Evolutionary conservation across 2,888 invertebrate genomes (phyloP).

Genomic region (Dryococelus australis): DNA sequence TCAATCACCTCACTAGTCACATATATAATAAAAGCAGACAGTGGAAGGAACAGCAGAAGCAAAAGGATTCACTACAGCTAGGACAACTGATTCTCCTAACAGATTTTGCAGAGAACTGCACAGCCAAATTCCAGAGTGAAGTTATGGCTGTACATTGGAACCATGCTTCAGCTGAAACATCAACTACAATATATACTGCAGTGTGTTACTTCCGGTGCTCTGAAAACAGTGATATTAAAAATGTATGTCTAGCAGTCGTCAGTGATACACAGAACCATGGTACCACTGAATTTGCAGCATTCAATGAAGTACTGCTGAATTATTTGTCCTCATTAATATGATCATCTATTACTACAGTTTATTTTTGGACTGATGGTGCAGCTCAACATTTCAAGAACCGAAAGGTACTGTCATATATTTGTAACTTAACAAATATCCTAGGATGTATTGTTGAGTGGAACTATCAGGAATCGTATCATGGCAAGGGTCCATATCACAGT

Average conservation of each 20-base stretch:
- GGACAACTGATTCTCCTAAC: not conserved
- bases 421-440: not conserved
- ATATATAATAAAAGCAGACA: not conserved
- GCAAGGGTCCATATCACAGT: not conserved
- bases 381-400: constrained; percentile 9
- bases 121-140: not conserved
- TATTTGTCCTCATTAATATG: constrained; percentile 9
- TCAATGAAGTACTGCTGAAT: not conserved
- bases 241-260: not conserved
- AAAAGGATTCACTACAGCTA: constrained; percentile 3
- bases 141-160: too few species aligned
- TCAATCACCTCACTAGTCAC: not conserved
- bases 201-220: constrained; percentile 6
- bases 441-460: not conserved
- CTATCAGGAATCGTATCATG: not conserved
- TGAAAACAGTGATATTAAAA: not conserved
- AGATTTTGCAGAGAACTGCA: constrained; percentile 3
- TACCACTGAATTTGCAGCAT: not conserved
- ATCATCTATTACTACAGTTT: too few species aligned
- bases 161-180: not conserved
- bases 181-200: not conserved
- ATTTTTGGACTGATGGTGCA: not conserved
- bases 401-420: not conserved
- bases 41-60: not conserved
- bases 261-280: not conserved